phyloP scores from a whole-genome alignment of 53 echinoderm and acorn worm species.

The Glandiceps talaboti region DNA sequence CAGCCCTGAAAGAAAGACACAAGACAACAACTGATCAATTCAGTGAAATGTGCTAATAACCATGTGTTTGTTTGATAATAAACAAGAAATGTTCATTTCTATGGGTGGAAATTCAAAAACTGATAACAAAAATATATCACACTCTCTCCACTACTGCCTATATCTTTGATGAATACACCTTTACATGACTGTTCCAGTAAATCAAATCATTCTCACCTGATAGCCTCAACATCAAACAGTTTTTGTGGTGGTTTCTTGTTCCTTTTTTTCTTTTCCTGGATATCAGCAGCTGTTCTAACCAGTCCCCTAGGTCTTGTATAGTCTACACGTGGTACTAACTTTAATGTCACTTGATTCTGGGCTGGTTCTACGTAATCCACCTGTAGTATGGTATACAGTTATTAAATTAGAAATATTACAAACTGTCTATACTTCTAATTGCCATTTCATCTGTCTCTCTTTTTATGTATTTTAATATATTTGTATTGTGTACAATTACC shows the following conservation, averaged over 20 bases:
- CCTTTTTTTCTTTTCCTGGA: conserved; percentile 65
- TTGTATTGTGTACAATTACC: no score
- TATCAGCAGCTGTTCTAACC: conserved; percentile 31
- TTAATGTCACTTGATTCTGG: conserved; percentile 93
- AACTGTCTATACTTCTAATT: no score
- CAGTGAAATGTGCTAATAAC: no score
- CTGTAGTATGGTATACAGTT: no score
- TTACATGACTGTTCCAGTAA: no score
- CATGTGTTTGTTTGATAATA: neutral
- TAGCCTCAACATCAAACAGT: conserved; percentile 79
- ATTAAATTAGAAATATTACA: no score
- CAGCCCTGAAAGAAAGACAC: conserved; percentile 22
- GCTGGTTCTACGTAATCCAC: conserved; percentile 94
- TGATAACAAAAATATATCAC: no score
- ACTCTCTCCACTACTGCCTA: no score
- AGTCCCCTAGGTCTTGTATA: conserved; percentile 62
- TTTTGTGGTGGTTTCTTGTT: conserved; percentile 50
- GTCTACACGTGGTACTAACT: conserved; percentile 86
- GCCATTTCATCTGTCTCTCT: no score
- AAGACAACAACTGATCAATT: neutral
- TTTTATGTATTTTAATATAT: no score
- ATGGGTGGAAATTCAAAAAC: no score
- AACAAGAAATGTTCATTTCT: neutral
- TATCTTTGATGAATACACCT: no score
- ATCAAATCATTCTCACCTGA: conserved; percentile 44